Evolutionary conservation across 2,797 vertebrate species (phyloP), one percentile per base, ranked within the genome.

Genomic region (Melanotaenia boesemani): DNA sequence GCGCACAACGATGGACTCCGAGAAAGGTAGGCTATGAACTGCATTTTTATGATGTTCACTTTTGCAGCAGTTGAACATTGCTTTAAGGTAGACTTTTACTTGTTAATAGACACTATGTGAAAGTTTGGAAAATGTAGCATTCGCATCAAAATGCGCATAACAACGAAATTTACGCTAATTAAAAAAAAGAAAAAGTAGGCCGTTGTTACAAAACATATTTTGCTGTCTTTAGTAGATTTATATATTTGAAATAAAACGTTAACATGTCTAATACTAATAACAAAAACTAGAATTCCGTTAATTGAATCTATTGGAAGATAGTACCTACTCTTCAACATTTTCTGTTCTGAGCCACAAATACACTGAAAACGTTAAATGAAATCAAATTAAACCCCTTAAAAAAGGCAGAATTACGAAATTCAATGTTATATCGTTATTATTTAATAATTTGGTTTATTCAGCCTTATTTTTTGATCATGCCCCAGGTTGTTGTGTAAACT

Each of bases 21-120:
- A 74, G 79, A 62, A 80, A 90, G 89, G 90, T 30, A 30, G 28
- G 28, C 28, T 91, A 92, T 74, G 90, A 46, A 64, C 1, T 12
- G 2, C 32, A 41, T 4, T 6, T 41, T 61, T 63, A 11, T 50
- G 22, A 72, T 58, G n/a, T 46, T n/a, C 26, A 28, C 15, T 26
- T 62, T 36, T 24, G 20, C 6, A 63, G 70, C n/a, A n/a, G 22
- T 58, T 61, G 2, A 22, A 60, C 24, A 18, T 22, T 24, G 30
- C 18, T 24, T 48, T 16, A 54, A 39, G 16, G 3, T 15, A 20
- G 2, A 16, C 28, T 8, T 58, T 12, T 11, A 46, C 24, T 48
- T 13, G 26, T 56, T 61, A 39, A 13, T 24, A 16, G 34, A 9
- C 22, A 26, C 39, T 13, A 10, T 20, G 2, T 6, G 5, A 34